Evolutionary conservation across 2,888 invertebrate genomes (phyloP).

Genomic region (Apodemia hepburni): DNA sequence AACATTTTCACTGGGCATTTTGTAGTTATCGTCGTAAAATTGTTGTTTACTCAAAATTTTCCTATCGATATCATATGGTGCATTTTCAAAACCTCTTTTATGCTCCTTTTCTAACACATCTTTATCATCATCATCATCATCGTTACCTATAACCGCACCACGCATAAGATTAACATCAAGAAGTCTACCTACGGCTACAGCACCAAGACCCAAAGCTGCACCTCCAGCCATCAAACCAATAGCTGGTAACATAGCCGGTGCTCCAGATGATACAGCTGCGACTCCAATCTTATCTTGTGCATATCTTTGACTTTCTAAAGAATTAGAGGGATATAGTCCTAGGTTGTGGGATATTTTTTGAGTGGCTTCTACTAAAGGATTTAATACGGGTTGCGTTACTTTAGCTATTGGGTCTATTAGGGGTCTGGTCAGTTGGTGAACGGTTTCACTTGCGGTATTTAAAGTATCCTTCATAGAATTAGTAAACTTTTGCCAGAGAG

Average conservation of each 20-base stretch:
- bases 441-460: constrained; percentile 84
- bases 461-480: constrained; percentile 87
- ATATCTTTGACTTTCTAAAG: constrained; percentile 65
- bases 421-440: constrained; percentile 83
- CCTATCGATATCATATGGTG: constrained; percentile 63
- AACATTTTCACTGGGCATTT: constrained; percentile 77
- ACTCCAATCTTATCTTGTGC: constrained; percentile 84
- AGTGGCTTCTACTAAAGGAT: constrained; percentile 87
- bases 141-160: constrained; percentile 51
- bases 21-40: constrained; percentile 71
- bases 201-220: constrained; percentile 89
- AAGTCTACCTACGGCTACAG: constrained; percentile 87
- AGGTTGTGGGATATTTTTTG: constrained; percentile 89
- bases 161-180: constrained; percentile 83
- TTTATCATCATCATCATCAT: constrained; percentile 52
- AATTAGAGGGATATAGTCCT: constrained; percentile 79
- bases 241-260: constrained; percentile 85
- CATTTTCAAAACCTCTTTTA: constrained; percentile 69
- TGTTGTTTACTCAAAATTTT: constrained; percentile 64
- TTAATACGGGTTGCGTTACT: constrained; percentile 83
- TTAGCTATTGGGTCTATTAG: constrained; percentile 80
- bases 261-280: constrained; percentile 74
- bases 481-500: constrained; percentile 87
- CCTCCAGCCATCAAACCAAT: constrained; percentile 90
- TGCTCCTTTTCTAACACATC: constrained; percentile 76